Evolutionary conservation across 2,797 vertebrate species (phyloP).

Genomic region (Xenops minutus): DNA sequence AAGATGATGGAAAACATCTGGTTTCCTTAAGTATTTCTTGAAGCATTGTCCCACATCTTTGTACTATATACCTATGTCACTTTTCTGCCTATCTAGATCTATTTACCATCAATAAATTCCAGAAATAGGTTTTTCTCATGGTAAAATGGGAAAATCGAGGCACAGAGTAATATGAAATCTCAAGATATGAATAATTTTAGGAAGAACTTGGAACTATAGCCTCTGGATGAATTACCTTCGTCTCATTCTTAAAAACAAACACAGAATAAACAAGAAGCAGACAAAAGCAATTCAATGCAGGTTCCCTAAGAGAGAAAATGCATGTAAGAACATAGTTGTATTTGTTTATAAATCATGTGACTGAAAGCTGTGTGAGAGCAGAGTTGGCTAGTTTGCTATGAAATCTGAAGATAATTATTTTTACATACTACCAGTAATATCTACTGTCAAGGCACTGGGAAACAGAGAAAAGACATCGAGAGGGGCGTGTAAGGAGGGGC

Average conservation of each 20-base stretch:
- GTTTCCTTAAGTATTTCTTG: neutral
- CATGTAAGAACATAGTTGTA: neutral
- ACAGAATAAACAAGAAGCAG: neutral
- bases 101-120: neutral
- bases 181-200: neutral
- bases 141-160: neutral
- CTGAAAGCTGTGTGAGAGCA: neutral
- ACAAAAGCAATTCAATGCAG: neutral
- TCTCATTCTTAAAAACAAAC: neutral
- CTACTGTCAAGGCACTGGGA: neutral
- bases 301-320: neutral
- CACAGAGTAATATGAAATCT: neutral
- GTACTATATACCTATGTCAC: neutral
- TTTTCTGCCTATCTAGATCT: neutral
- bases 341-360: neutral
- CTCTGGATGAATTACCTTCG: neutral
- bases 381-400: neutral
- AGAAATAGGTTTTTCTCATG: neutral
- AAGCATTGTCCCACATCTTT: neutral
- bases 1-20: neutral
- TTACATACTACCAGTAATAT: neutral
- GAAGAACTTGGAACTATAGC: neutral
- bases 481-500: rapidly evolving
- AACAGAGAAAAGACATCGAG: neutral
- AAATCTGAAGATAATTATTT: neutral